Base-by-base conservation (phyloP, 2,888 invertebrate species). In the Byasa hedistus region DNA sequence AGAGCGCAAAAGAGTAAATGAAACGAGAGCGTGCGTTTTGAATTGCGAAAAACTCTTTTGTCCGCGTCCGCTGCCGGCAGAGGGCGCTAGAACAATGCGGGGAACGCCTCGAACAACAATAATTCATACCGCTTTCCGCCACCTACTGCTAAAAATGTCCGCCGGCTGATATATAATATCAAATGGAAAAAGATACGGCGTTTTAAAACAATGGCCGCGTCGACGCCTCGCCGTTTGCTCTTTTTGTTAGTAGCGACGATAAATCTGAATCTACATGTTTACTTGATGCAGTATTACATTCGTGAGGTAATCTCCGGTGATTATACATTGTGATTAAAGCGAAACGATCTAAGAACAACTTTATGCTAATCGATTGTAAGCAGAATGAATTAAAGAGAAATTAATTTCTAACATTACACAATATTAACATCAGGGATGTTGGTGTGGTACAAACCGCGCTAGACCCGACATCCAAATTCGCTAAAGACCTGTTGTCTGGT, bases 81-180 rank as follows among this genome's bases (percentile, higher is more conserved):
- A 86, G 85, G 75, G 81, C 83, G 77, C 81, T 77, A 79, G 88
- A 87, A 91, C 90, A 89, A 89, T 87, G 84, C 87, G 75, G 81
- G 83, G 82, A 87, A 82, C 87, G 84, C 85, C 88, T 86, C 89
- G 84, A 89, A 91, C 90, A 91, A 90, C 89, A 90, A 91, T 91
- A 91, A 90, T 89, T 91, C 91, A 91, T 90, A 86, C 87, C 87
- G 87, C 81, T 89, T 91, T 85, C 91, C 90, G 87, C 90, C 90
- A 89, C 90, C 90, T 89, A 91, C 89, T 84, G 90, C 89, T 91
- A 91, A 91, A 91, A 91, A 89, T 91, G 91, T 91, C 91, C 88
- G 91, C 87, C 81, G 77, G 79, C 75, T 89, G 87, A 91, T 91
- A 87, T 91, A 91, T 90, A 88, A 87, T 86, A 87, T 86, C 82